Evolutionary conservation across 1,140 invertebrate species (phyloP).

Genomic region (Octopus sinensis): DNA sequence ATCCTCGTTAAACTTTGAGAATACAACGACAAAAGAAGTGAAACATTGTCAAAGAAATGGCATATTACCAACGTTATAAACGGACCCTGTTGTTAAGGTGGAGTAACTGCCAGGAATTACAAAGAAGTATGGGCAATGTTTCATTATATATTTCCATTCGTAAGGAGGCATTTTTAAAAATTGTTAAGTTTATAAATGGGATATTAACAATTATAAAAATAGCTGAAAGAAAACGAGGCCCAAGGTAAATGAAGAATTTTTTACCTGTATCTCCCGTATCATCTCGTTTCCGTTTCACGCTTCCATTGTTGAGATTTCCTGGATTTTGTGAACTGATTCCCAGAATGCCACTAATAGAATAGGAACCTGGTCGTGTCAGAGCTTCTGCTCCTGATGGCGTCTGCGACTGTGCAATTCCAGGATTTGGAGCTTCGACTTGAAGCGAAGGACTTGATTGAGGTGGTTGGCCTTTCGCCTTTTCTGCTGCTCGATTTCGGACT

Average conservation of each 20-base stretch:
- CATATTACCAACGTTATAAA: too few species aligned
- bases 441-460: slow-evolving; percentile 28
- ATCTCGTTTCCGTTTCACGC: slow-evolving; percentile 31
- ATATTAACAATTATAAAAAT: too few species aligned
- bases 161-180: too few species aligned
- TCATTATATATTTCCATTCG: too few species aligned
- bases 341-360: slow-evolving; percentile 36
- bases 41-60: too few species aligned
- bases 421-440: slow-evolving; percentile 21
- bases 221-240: too few species aligned
- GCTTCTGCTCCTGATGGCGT: slow-evolving; percentile 28
- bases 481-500: slow-evolving; percentile 42
- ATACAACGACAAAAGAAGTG: too few species aligned
- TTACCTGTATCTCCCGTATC: slow-evolving; percentile 19
- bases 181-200: too few species aligned
- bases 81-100: too few species aligned
- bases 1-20: too few species aligned
- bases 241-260: background rate
- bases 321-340: slow-evolving; percentile 28
- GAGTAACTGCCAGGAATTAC: too few species aligned
- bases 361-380: slow-evolving; percentile 25
- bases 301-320: slow-evolving; percentile 22
- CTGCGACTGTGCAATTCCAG: slow-evolving; percentile 20
- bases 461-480: slow-evolving; percentile 30
- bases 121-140: too few species aligned